Conservation (phyloP, 2,888 invertebrate genomes). For the Drosophila aldrichi region DNA sequence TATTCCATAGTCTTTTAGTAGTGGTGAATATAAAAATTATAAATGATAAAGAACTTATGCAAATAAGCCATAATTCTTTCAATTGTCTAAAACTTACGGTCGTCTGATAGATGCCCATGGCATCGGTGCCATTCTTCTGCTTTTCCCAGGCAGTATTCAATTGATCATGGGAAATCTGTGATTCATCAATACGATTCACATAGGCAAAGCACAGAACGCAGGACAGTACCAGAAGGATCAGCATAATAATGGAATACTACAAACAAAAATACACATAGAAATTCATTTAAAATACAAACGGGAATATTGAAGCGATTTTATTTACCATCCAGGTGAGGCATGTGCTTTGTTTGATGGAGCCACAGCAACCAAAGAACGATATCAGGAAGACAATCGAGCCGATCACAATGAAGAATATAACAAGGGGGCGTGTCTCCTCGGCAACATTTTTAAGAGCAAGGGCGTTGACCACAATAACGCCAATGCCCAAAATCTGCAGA, state of each 20-base stretch:
- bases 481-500: constrained; percentile 71
- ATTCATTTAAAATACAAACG: neutral
- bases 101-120: constrained; percentile 69
- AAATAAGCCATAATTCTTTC: neutral
- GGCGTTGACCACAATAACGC: constrained; percentile 57
- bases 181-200: constrained; percentile 45
- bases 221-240: constrained; percentile 89
- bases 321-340: constrained; percentile 93
- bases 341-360: constrained; percentile 93
- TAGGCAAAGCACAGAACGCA: constrained; percentile 86
- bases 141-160: constrained; percentile 85
- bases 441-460: constrained; percentile 59
- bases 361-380: constrained; percentile 95
- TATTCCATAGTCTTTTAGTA: no score
- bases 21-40: no score
- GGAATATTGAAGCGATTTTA: neutral
- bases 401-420: constrained; percentile 87
- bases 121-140: constrained; percentile 55
- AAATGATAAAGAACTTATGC: neutral
- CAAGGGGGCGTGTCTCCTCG: constrained; percentile 39
- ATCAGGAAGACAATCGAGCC: constrained; percentile 91
- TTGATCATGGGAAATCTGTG: constrained; percentile 70
- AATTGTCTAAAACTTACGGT: constrained; percentile 50
- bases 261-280: constrained; percentile 69
- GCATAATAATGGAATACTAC: constrained; percentile 89